Percentiles rank a stretch among this genome's conserved stretches.
Conservation (phyloP, 2,888 invertebrate genomes). For the Sarcophaga subvicina region DNA sequence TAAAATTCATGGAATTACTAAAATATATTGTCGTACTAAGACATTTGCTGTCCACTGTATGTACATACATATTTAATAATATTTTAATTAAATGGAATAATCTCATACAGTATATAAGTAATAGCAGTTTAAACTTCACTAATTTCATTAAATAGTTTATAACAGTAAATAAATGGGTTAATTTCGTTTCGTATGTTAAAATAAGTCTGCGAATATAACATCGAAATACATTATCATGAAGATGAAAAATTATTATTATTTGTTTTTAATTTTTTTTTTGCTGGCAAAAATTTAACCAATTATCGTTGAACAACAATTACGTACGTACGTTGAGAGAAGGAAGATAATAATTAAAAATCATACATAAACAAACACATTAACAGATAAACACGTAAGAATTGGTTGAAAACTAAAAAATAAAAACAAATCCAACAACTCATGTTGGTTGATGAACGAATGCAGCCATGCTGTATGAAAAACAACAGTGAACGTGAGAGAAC, state of each 20-base stretch:
- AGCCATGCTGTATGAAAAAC: slow-evolving; percentile 17
- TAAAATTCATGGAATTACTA: too few species aligned
- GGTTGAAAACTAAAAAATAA: not conserved
- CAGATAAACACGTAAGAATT: not conserved
- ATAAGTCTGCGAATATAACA: too few species aligned
- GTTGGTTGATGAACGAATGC: not conserved
- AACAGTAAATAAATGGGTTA: too few species aligned
- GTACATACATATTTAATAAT: too few species aligned
- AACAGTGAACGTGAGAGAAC: not conserved
- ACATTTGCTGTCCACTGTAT: too few species aligned
- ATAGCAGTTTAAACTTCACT: too few species aligned
- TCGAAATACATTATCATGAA: too few species aligned
- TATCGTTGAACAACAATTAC: slow-evolving; percentile 27
- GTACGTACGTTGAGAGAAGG: slow-evolving; percentile 47
- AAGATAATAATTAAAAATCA: slow-evolving; percentile 60
- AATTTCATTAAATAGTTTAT: too few species aligned
- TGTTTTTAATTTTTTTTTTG: not conserved
- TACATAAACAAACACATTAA: not conserved
- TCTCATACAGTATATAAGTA: too few species aligned
- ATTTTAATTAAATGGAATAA: too few species aligned
- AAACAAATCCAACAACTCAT: slow-evolving; percentile 16
- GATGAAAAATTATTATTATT: not conserved
- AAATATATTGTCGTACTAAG: too few species aligned
- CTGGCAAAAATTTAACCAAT: slow-evolving; percentile 53
- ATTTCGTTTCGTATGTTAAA: too few species aligned